phyloP scores from a whole-genome alignment of 2,113 vertebrate genomes.

The Saguinus midas region DNA sequence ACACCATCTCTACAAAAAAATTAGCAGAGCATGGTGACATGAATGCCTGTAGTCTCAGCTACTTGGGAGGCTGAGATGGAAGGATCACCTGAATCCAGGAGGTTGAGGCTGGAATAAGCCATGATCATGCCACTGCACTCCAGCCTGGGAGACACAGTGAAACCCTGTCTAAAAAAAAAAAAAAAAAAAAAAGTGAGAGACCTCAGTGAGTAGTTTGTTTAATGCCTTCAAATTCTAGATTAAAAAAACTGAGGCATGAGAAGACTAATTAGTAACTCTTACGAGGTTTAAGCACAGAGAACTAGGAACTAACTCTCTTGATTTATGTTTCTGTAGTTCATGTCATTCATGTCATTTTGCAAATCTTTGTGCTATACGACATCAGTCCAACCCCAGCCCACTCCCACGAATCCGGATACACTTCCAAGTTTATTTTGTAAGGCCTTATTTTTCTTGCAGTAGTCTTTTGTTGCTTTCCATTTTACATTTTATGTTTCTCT shows the following conservation, averaged over 20 bases:
- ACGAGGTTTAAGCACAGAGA: background rate
- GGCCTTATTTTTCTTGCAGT: background rate
- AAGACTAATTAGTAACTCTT: background rate
- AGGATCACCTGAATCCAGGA: too few species aligned
- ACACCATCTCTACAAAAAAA: too few species aligned
- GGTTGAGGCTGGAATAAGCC: too few species aligned
- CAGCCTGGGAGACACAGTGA: too few species aligned
- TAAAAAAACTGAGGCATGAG: background rate
- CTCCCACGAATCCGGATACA: background rate
- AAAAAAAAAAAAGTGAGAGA: background rate
- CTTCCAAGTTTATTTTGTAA: background rate
- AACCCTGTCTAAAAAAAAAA: too few species aligned
- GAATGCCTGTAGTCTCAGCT: too few species aligned
- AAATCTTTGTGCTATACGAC: background rate
- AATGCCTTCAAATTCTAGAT: background rate
- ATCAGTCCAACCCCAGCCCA: background rate
- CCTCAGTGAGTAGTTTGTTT: background rate
- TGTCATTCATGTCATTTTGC: background rate
- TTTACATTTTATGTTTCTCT: conserved; percentile 24
- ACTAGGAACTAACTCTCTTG: background rate
- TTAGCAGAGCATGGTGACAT: too few species aligned
- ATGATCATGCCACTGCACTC: too few species aligned
- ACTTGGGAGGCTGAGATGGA: too few species aligned
- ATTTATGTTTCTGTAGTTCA: background rate
- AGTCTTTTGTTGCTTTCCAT: conserved; percentile 19